phyloP scores from a whole-genome alignment of 1,140 invertebrate genomes.

The Aphaenogaster floridana region DNA sequence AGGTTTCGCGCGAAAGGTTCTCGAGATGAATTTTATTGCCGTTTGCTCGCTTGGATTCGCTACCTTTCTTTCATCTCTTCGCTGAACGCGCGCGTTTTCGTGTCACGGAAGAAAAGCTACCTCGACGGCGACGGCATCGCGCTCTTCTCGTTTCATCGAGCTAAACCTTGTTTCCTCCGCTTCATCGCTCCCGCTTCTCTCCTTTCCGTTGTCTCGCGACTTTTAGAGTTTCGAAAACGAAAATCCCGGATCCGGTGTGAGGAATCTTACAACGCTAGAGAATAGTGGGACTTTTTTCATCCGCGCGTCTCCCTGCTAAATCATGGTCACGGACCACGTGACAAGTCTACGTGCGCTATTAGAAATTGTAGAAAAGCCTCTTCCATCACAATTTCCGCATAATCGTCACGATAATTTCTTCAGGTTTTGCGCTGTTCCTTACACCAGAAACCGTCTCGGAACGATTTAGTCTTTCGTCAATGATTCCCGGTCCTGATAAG shows the following conservation, averaged over 20 bases:
- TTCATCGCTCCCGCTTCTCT: conserved; percentile 28
- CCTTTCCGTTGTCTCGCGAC: not conserved
- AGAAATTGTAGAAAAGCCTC: no score
- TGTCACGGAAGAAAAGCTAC: conserved; percentile 30
- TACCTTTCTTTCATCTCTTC: not conserved
- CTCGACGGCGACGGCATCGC: not conserved
- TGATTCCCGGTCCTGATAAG: not conserved
- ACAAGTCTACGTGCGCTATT: not conserved
- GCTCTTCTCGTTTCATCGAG: conserved; percentile 2
- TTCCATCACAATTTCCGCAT: not conserved
- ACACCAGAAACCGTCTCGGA: not conserved
- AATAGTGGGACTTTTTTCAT: not conserved
- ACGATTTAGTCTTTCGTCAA: not conserved
- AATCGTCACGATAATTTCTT: not conserved
- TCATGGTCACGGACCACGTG: conserved; percentile 23
- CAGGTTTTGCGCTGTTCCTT: not conserved
- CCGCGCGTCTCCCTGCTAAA: not conserved
- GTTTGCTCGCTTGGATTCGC: conserved; percentile 46
- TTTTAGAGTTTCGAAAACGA: not conserved
- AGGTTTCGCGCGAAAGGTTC: conserved; percentile 31
- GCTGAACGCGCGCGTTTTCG: conserved; percentile 12
- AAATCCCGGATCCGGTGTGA: not conserved
- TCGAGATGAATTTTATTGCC: conserved; percentile 50
- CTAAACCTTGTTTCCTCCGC: conserved; percentile 52
- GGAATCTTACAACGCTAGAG: not conserved